Base-by-base conservation (phyloP, 2,888 invertebrate species). In the Molanna angustata region DNA sequence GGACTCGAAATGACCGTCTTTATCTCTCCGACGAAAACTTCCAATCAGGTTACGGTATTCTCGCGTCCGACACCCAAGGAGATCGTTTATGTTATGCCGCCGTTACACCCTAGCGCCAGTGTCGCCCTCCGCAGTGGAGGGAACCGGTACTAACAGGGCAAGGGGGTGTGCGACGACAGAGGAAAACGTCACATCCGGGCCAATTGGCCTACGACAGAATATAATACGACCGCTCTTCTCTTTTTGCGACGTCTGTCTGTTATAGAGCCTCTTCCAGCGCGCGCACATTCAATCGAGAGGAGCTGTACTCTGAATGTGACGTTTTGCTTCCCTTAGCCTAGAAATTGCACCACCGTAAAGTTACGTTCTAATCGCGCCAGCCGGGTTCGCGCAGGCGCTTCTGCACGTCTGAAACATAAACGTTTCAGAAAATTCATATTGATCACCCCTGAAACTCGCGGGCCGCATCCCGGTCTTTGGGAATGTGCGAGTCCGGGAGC, bases 281-380 rank as follows among this genome's bases (percentile, higher is more conserved):
- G n/a, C n/a, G n/a, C n/a, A n/a, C n/a, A 41, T 41, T 21, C 13
- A 41, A 41, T 32, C 21, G 42, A 41, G 50, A 1, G 31, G 45
- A 54, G 50, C 50, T 33, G 50, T 43, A 54, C 50, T 47, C 21
- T 51, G 60, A 56, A 45, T 56, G 49, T 61, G 60, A 21, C 52
- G 60, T 39, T n/a, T 66, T 66, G 19, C 17, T 35, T 39, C 37
- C 21, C 4, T n/a, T n/a, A n/a, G n/a, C 64, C 63, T 52, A 68
- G 67, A 22, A 67, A 65, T 40, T 69, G 66, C 39, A 69, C 69
- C 56, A 71, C 69, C 2, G 69, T 4, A 11, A 41, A n/a, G n/a
- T n/a, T 70, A 45, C 33, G 51, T 40, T 54, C 54, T 54, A 39
- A 54, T 9, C 22, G n/a, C 3, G 17, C 11, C 18, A 3, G 17